Conservation (phyloP, 1,140 invertebrate genomes). For the Sminthurinus signatus region DNA sequence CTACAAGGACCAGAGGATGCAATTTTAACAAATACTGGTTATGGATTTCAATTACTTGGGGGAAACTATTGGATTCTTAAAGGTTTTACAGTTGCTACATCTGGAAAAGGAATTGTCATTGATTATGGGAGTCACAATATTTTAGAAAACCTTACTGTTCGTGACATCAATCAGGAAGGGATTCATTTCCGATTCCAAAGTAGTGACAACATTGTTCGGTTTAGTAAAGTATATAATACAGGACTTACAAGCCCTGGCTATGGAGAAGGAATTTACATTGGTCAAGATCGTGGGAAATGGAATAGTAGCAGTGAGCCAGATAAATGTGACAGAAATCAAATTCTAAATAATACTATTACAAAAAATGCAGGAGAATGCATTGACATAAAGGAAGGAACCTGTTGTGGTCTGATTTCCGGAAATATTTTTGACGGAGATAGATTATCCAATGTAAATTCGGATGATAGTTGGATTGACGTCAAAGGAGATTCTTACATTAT, state of each 20-base stretch:
- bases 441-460: conserved; percentile 26
- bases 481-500: conserved; percentile 33
- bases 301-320: conserved; percentile 13
- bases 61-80: background rate
- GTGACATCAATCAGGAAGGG: conserved; percentile 28
- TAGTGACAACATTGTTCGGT: conserved; percentile 23
- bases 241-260: conserved; percentile 28
- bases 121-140: conserved; percentile 25
- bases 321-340: conserved; percentile 26
- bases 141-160: conserved; percentile 20
- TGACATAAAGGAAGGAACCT: conserved; percentile 36
- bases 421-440: conserved; percentile 31
- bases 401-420: conserved; percentile 23
- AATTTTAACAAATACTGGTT: too few species aligned
- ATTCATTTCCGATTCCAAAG: conserved; percentile 34
- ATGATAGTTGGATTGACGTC: conserved; percentile 38
- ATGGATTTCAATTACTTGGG: too few species aligned
- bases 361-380: conserved; percentile 33
- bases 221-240: conserved; percentile 26
- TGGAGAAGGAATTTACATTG: conserved; percentile 37
- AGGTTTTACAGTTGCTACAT: conserved; percentile 18
- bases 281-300: conserved; percentile 32
- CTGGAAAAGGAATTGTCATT: conserved; percentile 30
- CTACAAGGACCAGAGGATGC: too few species aligned
- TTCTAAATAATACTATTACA: conserved; percentile 30